These are phyloP conservation scores for Sylvilagus bachmani DNA, from an alignment of 2,113 vertebrate species.

Conservation along the genomic window DNA sequence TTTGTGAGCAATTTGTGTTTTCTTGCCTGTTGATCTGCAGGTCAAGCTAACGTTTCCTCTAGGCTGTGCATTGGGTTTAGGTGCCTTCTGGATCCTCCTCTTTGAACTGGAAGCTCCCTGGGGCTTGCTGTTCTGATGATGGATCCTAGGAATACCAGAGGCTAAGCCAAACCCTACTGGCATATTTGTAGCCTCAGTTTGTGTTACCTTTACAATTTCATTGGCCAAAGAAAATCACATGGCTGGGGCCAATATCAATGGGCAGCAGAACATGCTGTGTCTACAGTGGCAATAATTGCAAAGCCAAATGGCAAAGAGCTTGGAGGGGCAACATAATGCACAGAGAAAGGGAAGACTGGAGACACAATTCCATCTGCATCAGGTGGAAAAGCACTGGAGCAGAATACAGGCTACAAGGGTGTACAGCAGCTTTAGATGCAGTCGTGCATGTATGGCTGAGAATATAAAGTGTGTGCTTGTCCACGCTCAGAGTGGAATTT, in stretches of 20 bases:
- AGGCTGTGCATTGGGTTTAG: neutral
- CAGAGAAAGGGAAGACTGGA: neutral
- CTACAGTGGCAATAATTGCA: neutral
- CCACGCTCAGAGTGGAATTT: neutral
- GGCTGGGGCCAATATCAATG: too few relatives aligned
- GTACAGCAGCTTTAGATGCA: neutral
- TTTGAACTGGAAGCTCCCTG: neutral
- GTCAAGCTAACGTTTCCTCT: neutral
- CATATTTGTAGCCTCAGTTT: neutral
- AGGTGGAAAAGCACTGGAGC: neutral
- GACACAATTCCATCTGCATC: neutral
- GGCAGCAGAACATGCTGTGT: neutral
- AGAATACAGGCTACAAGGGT: neutral
- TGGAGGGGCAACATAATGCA: neutral
- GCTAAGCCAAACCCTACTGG: too few relatives aligned
- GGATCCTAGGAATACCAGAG: neutral
- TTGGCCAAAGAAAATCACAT: neutral
- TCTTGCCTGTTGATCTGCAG: neutral
- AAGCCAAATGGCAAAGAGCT: neutral
- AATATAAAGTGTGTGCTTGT: neutral
- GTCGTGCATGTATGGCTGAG: accelerated
- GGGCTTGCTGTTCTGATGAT: neutral
- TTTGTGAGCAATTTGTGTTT: neutral
- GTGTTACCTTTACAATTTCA: neutral
- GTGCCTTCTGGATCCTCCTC: neutral